Evolutionary conservation across 2,113 vertebrate genomes (phyloP).

Genomic region (Gracilinanus agilis): DNA sequence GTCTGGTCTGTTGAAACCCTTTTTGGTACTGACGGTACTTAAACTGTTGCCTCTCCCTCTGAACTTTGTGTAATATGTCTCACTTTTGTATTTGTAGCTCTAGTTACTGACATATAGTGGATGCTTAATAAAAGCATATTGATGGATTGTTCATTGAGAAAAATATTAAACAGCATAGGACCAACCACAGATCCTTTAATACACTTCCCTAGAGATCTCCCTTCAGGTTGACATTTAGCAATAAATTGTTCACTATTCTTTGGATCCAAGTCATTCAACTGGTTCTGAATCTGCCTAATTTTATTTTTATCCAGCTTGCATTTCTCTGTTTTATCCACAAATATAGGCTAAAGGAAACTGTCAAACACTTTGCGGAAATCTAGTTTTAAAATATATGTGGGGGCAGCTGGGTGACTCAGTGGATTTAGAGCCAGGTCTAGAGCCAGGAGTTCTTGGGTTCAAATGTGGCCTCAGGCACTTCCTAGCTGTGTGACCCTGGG

Average conservation of each 20-base stretch:
- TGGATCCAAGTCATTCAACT: not conserved
- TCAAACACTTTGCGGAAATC: not conserved
- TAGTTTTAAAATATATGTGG: not conserved
- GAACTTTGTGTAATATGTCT: not conserved
- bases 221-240: not conserved
- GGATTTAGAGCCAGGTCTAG: too few relatives aligned
- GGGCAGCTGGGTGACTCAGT: too few relatives aligned
- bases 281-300: not conserved
- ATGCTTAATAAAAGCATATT: not conserved
- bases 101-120: not conserved
- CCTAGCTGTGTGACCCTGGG: too few relatives aligned
- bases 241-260: not conserved
- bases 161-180: not conserved
- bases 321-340: not conserved
- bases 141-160: not conserved
- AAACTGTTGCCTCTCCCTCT: not conserved
- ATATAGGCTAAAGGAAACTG: not conserved
- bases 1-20: not conserved
- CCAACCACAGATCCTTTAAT: not conserved
- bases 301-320: not conserved
- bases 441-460: too few relatives aligned
- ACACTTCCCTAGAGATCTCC: not conserved
- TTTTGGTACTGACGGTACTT: not conserved
- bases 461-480: too few relatives aligned
- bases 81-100: not conserved